phyloP scores from a whole-genome alignment of 2,797 vertebrate genomes.

The Myotis findleyi region DNA sequence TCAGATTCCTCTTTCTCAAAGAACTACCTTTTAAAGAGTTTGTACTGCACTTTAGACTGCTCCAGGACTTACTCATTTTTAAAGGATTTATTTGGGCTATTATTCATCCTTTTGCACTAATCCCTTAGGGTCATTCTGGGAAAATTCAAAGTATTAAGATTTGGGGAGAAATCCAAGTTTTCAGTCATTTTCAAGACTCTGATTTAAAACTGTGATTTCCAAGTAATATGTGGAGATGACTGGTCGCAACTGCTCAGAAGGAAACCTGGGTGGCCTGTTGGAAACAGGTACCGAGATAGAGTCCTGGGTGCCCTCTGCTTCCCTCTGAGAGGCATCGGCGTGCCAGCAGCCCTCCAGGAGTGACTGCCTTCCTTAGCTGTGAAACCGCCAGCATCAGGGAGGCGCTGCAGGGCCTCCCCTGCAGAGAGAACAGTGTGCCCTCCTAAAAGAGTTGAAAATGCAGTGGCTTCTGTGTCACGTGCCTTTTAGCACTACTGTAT shows the following conservation, averaged over 20 bases:
- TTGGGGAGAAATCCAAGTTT: not conserved
- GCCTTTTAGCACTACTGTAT: conserved; percentile 69
- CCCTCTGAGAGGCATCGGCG: not conserved
- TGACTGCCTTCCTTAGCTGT: not conserved
- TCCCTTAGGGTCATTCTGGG: not conserved
- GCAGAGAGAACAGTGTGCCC: conserved; percentile 57
- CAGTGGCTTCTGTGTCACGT: conserved; percentile 73
- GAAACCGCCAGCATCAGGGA: not conserved
- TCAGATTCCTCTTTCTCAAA: not conserved
- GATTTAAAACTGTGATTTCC: conserved; percentile 14
- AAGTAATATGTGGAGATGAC: not conserved
- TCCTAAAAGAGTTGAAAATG: conserved; percentile 49
- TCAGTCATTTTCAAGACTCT: not conserved
- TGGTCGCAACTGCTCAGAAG: not conserved
- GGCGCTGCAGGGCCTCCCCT: not conserved
- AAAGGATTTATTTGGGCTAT: not conserved
- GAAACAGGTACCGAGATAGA: not conserved
- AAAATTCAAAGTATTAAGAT: conserved; percentile 26
- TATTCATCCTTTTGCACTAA: conserved; percentile 21
- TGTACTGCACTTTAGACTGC: not conserved
- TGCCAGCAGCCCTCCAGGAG: not conserved
- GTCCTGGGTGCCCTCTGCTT: not conserved
- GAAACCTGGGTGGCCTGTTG: not conserved
- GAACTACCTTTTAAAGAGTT: not conserved
- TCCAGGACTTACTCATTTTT: not conserved